These are phyloP conservation scores for Macrochelys suwanniensis DNA, from an alignment of 2,797 vertebrate species.

Conservation along the genomic window DNA sequence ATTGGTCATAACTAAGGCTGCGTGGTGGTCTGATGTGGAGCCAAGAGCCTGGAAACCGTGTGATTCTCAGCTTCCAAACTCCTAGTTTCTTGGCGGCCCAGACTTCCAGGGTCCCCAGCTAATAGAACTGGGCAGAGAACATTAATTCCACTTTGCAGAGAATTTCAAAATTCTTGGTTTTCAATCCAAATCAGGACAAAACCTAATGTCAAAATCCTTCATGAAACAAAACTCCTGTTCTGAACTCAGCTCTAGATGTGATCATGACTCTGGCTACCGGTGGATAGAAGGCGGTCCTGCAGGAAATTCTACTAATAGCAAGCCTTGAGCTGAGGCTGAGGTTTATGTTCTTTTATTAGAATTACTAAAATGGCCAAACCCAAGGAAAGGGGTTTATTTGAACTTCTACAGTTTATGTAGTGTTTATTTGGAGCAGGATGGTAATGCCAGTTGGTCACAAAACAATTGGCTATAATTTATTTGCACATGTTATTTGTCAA, in stretches of 20 bases:
- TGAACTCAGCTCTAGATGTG: background rate
- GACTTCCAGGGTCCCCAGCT: background rate
- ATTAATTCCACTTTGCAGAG: background rate
- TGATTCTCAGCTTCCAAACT: background rate
- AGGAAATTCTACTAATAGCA: background rate
- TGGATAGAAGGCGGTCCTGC: background rate
- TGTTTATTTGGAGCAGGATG: background rate
- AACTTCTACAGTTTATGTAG: background rate
- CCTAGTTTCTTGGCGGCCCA: background rate
- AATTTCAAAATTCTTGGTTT: background rate
- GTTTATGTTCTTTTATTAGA: background rate
- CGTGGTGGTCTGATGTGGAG: background rate
- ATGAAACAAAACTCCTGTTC: background rate
- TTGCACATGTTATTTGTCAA: background rate
- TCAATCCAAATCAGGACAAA: background rate
- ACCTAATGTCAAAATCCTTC: fast-evolving
- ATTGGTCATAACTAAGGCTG: background rate
- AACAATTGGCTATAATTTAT: background rate
- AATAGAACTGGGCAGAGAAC: background rate
- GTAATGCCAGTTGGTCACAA: background rate
- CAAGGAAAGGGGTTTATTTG: background rate
- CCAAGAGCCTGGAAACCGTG: background rate
- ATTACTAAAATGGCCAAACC: background rate
- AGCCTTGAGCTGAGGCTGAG: fast-evolving
- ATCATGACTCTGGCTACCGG: background rate